Base-by-base conservation (phyloP, 1,140 invertebrate genomes). In the Cheumatopsyche charites region DNA sequence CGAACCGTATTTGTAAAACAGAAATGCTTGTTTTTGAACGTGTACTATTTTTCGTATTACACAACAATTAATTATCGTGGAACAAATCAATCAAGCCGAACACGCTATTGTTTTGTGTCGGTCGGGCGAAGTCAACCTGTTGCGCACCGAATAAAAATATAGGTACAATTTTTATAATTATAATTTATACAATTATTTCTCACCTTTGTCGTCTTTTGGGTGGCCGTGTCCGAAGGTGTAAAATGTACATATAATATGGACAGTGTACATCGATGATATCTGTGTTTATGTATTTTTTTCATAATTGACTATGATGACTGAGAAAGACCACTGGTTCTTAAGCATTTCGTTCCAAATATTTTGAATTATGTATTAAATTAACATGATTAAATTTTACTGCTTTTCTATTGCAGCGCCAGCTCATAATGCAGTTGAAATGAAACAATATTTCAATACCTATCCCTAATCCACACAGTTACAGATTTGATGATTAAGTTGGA, bases 41-140 rank as follows among this genome's bases (percentile, higher is more conserved):
- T 67, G 65, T 67, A 45, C 43, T 26, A 49, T 21, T 67, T 65
- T 67, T 67, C 65, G n/a, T 52, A 26, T 67, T 67, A 49, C 65
- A 47, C 23, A 45, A 71, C 29, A 49, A 71, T 63, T 71, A 62
- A 71, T 71, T 63, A 71, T 49, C 45, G 61, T 65, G 42, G 43
- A 43, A 70, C 68, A 70, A 70, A 70, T 70, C 68, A 70, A 70
- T 70, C 52, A 70, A 69, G 25, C 25, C 36, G 52, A 42, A 69
- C 67, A 69, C 29, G 67, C 52, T 29, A 62, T 62, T 62, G 58
- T 55, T 41, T 65, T 62, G 29, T 9, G 23, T 26, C 19, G 23
- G 3, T 5, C n/a, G 29, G 11, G 55, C 25, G 19, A 23, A 13
- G 58, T 26, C 19, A 52, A 52, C 47, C 47, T 52, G 47, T 41